phyloP scores from a whole-genome alignment of 2,113 vertebrate species.

The Pheucticus melanocephalus region DNA sequence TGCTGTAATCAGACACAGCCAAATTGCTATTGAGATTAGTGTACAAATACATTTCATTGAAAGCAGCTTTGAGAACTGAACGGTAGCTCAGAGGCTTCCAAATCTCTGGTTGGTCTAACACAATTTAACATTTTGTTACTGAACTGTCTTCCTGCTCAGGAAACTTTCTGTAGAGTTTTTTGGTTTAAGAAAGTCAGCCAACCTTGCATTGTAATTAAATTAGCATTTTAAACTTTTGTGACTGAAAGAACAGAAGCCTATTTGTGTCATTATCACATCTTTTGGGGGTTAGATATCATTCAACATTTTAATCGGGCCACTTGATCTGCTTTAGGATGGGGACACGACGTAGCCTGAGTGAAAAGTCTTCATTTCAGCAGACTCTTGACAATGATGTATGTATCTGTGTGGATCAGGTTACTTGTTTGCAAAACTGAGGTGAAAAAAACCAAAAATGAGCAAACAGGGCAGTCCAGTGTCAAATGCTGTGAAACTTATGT shows the following conservation, averaged over 20 bases:
- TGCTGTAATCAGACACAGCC: slow-evolving; percentile 30
- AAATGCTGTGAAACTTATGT: not conserved
- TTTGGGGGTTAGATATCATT: not conserved
- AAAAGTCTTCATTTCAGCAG: not conserved
- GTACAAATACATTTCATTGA: slow-evolving; percentile 50
- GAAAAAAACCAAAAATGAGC: not conserved
- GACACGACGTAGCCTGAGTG: not conserved
- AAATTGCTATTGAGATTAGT: slow-evolving; percentile 45
- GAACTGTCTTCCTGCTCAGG: slow-evolving; percentile 44
- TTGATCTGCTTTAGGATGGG: not conserved
- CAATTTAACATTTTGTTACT: slow-evolving; percentile 20
- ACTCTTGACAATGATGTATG: not conserved
- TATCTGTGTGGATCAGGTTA: not conserved
- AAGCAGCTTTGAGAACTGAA: slow-evolving; percentile 55
- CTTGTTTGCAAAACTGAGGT: slow-evolving; percentile 2
- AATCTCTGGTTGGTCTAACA: not conserved
- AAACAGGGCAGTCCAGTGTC: not conserved
- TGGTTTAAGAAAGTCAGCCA: slow-evolving; percentile 30
- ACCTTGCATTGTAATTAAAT: slow-evolving; percentile 53
- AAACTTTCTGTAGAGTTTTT: slow-evolving; percentile 33
- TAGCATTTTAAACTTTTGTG: slow-evolving; percentile 19
- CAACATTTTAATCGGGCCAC: not conserved
- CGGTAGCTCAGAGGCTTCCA: slow-evolving; percentile 47
- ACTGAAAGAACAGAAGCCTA: not conserved
- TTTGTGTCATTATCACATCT: slow-evolving; percentile 46